Evolutionary conservation across 2,888 invertebrate genomes (phyloP).

Genomic region (Sclerodermus sp.): DNA sequence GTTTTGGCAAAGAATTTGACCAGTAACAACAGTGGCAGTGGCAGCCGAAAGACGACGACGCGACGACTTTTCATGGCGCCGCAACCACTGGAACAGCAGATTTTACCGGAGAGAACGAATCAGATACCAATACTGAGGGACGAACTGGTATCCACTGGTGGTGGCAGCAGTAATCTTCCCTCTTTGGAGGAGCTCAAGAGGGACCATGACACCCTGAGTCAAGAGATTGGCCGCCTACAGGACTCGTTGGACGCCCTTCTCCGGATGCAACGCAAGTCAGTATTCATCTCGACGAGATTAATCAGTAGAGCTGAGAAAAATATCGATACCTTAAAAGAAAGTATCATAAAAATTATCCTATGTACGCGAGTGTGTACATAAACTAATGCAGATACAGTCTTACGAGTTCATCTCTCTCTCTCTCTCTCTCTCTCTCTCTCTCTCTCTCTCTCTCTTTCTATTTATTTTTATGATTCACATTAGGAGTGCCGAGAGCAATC

Average conservation of each 20-base stretch:
- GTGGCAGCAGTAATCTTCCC: constrained; percentile 70
- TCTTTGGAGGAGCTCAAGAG: constrained; percentile 82
- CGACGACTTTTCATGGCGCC: constrained; percentile 70
- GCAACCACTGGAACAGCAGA: constrained; percentile 62
- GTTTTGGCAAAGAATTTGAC: constrained; percentile 69
- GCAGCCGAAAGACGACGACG: constrained; percentile 55
- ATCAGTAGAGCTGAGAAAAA: too few species aligned
- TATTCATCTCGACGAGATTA: too few species aligned
- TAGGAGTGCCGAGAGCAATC: constrained; percentile 71
- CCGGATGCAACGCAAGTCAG: constrained; percentile 75
- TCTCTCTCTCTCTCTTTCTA: constrained; percentile 1
- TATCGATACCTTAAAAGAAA: too few species aligned
- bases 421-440: background rate
- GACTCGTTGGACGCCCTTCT: constrained; percentile 82
- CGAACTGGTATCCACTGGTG: constrained; percentile 77
- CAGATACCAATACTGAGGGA: constrained; percentile 73
- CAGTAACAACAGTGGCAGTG: too few species aligned
- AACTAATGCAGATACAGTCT: too few species aligned
- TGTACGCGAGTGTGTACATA: too few species aligned
- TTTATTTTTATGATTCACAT: constrained; percentile 9
- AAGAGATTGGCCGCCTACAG: constrained; percentile 80
- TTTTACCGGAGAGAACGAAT: constrained; percentile 42
- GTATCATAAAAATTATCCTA: too few species aligned
- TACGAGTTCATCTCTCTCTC: background rate
- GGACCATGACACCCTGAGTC: constrained; percentile 62